Evolutionary conservation across 1,140 invertebrate species (phyloP), one percentile per base, ranked within the genome.

Genomic region (Aphis craccivora): DNA sequence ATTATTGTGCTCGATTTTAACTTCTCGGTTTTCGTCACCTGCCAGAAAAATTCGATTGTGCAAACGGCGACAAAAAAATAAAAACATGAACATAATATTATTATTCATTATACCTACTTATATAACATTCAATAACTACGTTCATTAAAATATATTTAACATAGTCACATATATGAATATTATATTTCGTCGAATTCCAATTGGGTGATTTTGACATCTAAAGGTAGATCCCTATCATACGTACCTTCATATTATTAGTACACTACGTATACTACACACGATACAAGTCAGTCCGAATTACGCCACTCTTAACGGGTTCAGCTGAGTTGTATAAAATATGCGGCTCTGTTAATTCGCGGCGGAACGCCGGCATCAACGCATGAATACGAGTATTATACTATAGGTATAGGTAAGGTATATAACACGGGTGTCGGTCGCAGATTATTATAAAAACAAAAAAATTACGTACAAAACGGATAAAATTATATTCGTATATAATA

Each of bases 401-500:
- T 55, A 25, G 9, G 55, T 55, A 55, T 25, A 55, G 48, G 48
- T 9, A 18, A 30, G 23, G 55, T 55, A 9, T 83, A 37, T 22
- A 35, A 35, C 35, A 40, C 81, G 81, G 20, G 37, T 40, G 81
- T 25, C 35, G 35, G 37, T 23, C 22, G 60, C 60, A 37, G 35
- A 84, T 37, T 84, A 84, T 37, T 20, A 37, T 83, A 37, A 83
- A 1, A 25, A 51, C 2, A 51, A 11, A 87, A 43, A 43, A 84
- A 84, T 43, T 43, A 84, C 35, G 37, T 84, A 40, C 22, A 90
- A 55, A 55, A 60, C 30, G 30, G 35, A 90, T 22, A 60, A 23
- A 90, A 67, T n/a, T 67, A n/a, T 30, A 76, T 67, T 67, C 90
- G 60, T 45, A 91, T 76, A 76, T 1, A 67, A 53, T 67, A 67